Conservation (phyloP, 2,888 invertebrate species). For the Notodromas monacha region DNA sequence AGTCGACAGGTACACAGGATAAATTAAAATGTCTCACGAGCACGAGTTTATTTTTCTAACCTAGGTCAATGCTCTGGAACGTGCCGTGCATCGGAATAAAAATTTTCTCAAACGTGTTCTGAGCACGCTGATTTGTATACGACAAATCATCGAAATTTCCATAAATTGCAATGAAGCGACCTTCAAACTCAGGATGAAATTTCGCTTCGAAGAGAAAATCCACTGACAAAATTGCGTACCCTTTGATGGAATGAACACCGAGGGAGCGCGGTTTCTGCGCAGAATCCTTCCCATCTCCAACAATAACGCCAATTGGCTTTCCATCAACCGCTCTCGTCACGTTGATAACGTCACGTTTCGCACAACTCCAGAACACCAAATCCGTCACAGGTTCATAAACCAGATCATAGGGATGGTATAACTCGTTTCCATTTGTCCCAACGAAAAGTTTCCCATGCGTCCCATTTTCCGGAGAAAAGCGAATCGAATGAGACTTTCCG, state of each 20-base stretch:
- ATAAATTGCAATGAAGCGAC: too few relatives aligned
- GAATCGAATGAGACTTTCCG: conserved; percentile 36
- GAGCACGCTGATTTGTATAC: too few relatives aligned
- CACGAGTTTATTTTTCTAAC: too few relatives aligned
- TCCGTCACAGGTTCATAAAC: conserved; percentile 54
- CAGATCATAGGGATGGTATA: conserved; percentile 36
- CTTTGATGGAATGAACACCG: conserved; percentile 46
- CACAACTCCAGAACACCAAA: conserved; percentile 58
- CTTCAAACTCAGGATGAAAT: too few relatives aligned
- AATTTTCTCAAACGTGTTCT: too few relatives aligned
- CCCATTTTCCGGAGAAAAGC: conserved; percentile 30
- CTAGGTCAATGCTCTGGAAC: too few relatives aligned
- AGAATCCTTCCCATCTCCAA: conserved; percentile 35
- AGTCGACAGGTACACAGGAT: too few relatives aligned
- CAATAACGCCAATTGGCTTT: conserved; percentile 22
- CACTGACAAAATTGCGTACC: conserved; percentile 18
- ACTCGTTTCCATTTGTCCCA: conserved; percentile 7
- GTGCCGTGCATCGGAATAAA: too few relatives aligned
- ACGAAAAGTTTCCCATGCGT: conserved; percentile 14
- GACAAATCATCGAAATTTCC: too few relatives aligned
- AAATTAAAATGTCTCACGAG: too few relatives aligned
- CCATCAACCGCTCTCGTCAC: conserved; percentile 37
- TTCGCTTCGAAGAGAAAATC: conserved; percentile 8
- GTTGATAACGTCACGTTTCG: conserved; percentile 49
- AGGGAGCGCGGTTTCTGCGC: conserved; percentile 51